Evolutionary conservation across 2,797 vertebrate genomes (phyloP).

Genomic region (Xenops minutus): DNA sequence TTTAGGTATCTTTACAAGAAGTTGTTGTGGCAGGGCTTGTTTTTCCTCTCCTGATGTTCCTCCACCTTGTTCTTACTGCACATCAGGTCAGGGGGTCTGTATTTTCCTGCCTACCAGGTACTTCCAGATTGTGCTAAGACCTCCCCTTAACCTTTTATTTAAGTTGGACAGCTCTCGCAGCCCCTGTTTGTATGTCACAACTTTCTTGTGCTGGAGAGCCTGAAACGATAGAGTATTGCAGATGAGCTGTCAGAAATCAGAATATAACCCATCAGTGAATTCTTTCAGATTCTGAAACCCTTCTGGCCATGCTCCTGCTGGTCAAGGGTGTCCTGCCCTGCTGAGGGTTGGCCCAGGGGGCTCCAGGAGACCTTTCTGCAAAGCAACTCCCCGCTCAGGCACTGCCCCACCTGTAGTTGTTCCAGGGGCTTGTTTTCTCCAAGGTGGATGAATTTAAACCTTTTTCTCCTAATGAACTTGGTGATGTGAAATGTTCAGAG

Average conservation of each 20-base stretch:
- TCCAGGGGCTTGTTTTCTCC: not conserved
- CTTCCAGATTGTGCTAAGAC: not conserved
- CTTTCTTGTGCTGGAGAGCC: not conserved
- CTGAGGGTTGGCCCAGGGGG: not conserved
- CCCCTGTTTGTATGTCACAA: not conserved
- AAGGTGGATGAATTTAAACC: not conserved
- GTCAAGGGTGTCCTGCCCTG: not conserved
- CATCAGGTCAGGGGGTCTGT: rapidly evolving
- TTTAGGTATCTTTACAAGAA: not conserved
- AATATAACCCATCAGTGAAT: not conserved
- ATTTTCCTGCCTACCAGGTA: not conserved
- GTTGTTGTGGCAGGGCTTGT: not conserved
- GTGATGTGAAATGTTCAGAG: not conserved
- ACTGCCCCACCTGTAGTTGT: not conserved
- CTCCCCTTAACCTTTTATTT: not conserved
- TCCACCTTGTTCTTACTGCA: not conserved
- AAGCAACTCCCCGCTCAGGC: not conserved
- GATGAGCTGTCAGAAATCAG: not conserved
- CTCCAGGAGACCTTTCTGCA: not conserved
- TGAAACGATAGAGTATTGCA: not conserved
- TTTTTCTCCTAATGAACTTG: not conserved
- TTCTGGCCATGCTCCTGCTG: rapidly evolving
- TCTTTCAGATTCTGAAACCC: not conserved
- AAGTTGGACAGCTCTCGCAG: not conserved
- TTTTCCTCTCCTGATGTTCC: not conserved